Percentiles rank a stretch among this genome's conserved stretches.
Evolutionary conservation across 2,113 vertebrate species (phyloP).

Genomic region (Paraplagusia blochii): DNA sequence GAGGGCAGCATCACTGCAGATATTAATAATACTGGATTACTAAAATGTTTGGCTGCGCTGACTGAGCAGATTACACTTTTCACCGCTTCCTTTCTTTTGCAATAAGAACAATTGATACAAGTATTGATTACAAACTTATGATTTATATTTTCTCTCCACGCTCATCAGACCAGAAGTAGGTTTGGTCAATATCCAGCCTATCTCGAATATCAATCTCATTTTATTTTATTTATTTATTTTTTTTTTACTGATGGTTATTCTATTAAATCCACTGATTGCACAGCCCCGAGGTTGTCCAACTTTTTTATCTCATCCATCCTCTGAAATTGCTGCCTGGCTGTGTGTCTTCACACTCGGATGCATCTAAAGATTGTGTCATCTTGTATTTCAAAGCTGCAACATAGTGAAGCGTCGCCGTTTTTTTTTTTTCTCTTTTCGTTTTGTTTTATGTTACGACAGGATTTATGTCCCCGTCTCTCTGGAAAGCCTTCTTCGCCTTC

Average conservation of each 20-base stretch:
- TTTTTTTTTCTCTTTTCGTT: not conserved
- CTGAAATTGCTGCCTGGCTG: conserved; percentile 27
- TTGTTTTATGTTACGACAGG: not conserved
- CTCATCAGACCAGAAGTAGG: no score
- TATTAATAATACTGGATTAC: no score
- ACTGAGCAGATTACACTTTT: no score
- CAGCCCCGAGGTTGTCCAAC: conserved; percentile 9
- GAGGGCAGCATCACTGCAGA: no score
- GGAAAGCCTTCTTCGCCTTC: not conserved
- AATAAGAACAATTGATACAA: no score
- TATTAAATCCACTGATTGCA: conserved; percentile 15
- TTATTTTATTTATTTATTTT: conserved; percentile 5
- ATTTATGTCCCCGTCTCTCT: conserved; percentile 12
- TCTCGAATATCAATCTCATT: not conserved
- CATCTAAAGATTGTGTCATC: conserved; percentile 32
- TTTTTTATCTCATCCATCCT: conserved; percentile 36
- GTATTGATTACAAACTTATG: no score
- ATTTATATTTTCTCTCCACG: no score
- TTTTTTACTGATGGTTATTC: conserved; percentile 16
- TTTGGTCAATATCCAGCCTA: no score
- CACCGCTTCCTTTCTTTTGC: no score
- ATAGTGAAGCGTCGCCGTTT: not conserved
- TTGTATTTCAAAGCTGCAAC: conserved; percentile 23
- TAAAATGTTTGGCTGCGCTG: no score
- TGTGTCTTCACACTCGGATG: conserved; percentile 20